Base-by-base conservation (phyloP, 1,140 invertebrate species). In the Dolichoris vasculosae region DNA sequence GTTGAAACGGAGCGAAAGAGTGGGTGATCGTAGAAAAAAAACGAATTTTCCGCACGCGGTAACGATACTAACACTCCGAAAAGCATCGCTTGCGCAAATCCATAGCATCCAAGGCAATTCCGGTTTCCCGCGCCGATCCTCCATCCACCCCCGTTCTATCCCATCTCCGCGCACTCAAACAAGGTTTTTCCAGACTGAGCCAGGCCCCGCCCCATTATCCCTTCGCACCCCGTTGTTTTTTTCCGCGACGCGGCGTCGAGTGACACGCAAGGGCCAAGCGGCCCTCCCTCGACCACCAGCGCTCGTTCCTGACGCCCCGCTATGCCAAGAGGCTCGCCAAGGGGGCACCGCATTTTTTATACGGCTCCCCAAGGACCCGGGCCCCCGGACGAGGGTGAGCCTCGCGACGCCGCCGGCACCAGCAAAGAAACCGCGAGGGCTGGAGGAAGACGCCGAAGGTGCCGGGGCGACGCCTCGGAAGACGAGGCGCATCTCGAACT, bases 301-400 rank as follows among this genome's bases (percentile, higher is more conserved):
- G 86, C 89, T 84, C 89, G 85, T 90, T 93, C 85, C 91, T 93
- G 90, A 88, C 89, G 83, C 85, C 93, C 93, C 92, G 91, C 91
- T 93, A 92, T 89, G 87, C 91, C 92, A 93, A 93, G 93, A 93
- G 93, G 90, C 89, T 89, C 87, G 92, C 92, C 92, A 93, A 93
- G 93, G 92, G 93, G 92, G 93, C 92, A 93, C 89, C 90, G 87
- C 88, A 90, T 93, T 93, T 93, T 93, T 93, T 93, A 88, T 85
- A 40, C 75, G 64, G 43, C 63, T 64, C 80, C 79, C 73, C 88
- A 91, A 90, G 89, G 89, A 90, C 67, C 26, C 79, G 67, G 67
- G n/a, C 51, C 69, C 11, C 46, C 46, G 11, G 35, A 26, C 40
- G 46, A 63, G 17, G 8, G 15, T 4, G 43, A n/a, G 69, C 2